Percentiles rank a stretch among this genome's conserved stretches.
phyloP scores from a whole-genome alignment of 2,888 invertebrate species.

The Melanotus villosus region DNA sequence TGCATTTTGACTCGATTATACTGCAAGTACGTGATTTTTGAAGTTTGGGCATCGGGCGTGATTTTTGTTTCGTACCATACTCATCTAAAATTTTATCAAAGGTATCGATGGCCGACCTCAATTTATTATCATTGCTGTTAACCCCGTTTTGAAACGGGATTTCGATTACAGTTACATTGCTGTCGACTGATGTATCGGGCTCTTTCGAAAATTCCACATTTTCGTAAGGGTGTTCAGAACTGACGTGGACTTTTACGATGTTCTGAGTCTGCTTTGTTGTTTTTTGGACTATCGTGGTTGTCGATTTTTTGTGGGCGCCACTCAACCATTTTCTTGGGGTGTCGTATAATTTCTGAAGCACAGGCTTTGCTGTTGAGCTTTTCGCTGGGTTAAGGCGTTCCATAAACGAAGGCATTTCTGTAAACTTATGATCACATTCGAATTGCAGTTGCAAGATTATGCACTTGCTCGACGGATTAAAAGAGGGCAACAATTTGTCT shows the following conservation, averaged over 20 bases:
- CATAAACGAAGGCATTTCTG: conserved; percentile 60
- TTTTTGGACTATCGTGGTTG: not conserved
- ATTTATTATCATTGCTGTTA: conserved; percentile 68
- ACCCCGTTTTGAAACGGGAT: conserved; percentile 55
- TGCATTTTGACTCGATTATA: conserved; percentile 79
- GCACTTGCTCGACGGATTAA: no score
- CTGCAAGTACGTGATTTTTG: conserved; percentile 81
- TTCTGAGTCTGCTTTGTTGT: conserved; percentile 24
- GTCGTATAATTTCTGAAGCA: conserved; percentile 61
- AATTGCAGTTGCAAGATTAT: no score
- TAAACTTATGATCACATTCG: no score
- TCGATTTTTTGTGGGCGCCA: conserved; percentile 28
- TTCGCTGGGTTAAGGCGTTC: conserved; percentile 54
- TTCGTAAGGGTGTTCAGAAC: conserved; percentile 57
- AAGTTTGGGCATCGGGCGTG: conserved; percentile 70
- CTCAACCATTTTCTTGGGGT: conserved; percentile 60
- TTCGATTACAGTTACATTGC: conserved; percentile 70
- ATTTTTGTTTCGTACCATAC: conserved; percentile 59
- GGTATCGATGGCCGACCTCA: conserved; percentile 70
- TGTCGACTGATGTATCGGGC: conserved; percentile 65
- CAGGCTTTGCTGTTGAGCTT: conserved; percentile 54
- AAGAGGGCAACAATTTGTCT: no score
- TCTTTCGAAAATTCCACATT: conserved; percentile 51
- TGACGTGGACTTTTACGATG: conserved; percentile 52
- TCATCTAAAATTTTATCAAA: conserved; percentile 72